These are phyloP conservation scores for Beaufortia kweichowensis DNA, from an alignment of 2,113 vertebrate species.

Conservation along the genomic window DNA sequence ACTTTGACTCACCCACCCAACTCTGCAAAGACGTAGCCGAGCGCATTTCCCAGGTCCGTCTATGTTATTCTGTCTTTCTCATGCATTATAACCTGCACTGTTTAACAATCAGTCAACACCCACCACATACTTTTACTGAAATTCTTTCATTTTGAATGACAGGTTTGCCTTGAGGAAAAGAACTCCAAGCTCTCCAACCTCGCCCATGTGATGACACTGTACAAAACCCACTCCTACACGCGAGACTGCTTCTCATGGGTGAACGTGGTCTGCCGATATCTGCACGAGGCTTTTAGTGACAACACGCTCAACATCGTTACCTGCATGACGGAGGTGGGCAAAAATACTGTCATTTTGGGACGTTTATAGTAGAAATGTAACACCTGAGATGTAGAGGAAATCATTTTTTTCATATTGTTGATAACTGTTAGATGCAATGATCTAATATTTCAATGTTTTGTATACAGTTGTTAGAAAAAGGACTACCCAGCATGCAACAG, in stretches of 20 bases:
- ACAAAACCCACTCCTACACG: constrained; percentile 95
- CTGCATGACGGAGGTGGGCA: constrained; percentile 89
- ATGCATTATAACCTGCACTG: background rate
- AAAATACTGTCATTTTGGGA: background rate
- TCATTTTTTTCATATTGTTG: background rate
- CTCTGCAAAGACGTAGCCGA: constrained; percentile 97
- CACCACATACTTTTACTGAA: background rate
- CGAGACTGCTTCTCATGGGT: constrained; percentile 95
- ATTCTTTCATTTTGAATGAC: constrained; percentile 15
- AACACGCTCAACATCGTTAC: constrained; percentile 94
- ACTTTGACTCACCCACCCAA: constrained; percentile 91
- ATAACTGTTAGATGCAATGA: background rate
- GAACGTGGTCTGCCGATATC: constrained; percentile 95
- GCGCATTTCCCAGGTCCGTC: constrained; percentile 92
- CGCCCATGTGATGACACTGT: constrained; percentile 97
- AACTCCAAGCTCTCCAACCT: constrained; percentile 94
- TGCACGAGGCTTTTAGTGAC: constrained; percentile 93
- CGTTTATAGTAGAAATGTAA: background rate
- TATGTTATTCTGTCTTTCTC: too few relatives aligned
- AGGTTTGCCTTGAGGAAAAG: constrained; percentile 96
- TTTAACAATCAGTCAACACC: background rate
- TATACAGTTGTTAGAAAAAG: constrained; percentile 89
- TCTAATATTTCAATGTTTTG: background rate
- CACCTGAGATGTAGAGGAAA: background rate
- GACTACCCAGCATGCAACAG: constrained; percentile 94